A percentile compares a stretch with the other conserved stretches of the same genome.
These are phyloP conservation scores for Todus mexicanus DNA, from an alignment of 2,797 vertebrate species.

Conservation along the genomic window DNA sequence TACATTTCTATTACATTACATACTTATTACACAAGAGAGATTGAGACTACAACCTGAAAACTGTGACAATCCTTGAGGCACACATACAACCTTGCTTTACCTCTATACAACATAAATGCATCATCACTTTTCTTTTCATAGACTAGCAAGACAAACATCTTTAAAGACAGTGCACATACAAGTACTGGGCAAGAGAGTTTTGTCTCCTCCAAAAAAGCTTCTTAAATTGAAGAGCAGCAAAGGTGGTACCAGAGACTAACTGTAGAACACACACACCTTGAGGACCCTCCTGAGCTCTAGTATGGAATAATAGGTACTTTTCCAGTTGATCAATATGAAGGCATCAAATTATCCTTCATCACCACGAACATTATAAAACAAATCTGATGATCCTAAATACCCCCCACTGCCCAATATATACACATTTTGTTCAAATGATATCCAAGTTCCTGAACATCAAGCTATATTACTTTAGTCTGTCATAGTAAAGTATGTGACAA, in stretches of 20 bases:
- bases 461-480: neutral
- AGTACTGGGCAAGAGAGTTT: neutral
- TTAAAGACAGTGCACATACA: neutral
- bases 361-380: neutral
- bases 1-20: no score
- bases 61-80: neutral
- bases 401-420: neutral
- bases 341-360: neutral
- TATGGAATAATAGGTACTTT: neutral
- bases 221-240: neutral
- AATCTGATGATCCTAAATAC: neutral
- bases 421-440: neutral
- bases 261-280: neutral
- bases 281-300: neutral
- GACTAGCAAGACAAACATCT: neutral
- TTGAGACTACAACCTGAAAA: neutral
- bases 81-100: fast-evolving
- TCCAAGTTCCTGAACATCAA: neutral
- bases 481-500: neutral
- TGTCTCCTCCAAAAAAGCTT: neutral
- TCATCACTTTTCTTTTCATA: neutral
- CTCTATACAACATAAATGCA: neutral
- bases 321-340: neutral
- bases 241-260: neutral
- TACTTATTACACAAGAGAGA: neutral